phyloP scores from a whole-genome alignment of 2,113 vertebrate species.

The Todiramphus saurophagus region DNA sequence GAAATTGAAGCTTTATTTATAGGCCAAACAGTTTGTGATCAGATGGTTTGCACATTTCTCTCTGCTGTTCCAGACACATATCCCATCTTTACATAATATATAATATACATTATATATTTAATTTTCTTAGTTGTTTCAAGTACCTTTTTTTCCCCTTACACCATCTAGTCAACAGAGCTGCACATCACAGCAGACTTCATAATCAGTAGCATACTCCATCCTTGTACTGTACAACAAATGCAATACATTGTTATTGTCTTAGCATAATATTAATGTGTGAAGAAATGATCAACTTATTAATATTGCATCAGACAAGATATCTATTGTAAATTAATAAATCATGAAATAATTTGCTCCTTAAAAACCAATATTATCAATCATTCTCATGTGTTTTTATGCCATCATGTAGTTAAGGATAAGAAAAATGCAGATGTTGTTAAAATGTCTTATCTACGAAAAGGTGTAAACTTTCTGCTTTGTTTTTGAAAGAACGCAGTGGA shows the following conservation, averaged over 20 bases:
- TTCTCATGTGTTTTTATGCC: neutral
- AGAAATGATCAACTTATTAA: neutral
- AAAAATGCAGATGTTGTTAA: constrained; percentile 4
- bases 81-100: neutral
- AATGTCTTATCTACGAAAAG: neutral
- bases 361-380: constrained; percentile 5
- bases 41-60: neutral
- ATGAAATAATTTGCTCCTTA: constrained; percentile 18
- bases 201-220: neutral
- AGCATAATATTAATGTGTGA: neutral
- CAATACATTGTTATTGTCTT: neutral
- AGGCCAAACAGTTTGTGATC: neutral
- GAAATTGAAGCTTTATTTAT: constrained; percentile 15
- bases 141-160: neutral
- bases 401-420: neutral
- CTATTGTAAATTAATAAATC: constrained; percentile 16
- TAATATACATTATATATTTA: neutral
- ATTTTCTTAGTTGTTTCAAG: neutral
- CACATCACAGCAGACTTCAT: neutral
- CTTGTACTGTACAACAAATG: neutral
- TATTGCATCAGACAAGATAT: neutral
- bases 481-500: neutral
- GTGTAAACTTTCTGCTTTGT: neutral
- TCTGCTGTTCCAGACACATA: neutral
- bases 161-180: neutral